Evolutionary conservation across 2,113 vertebrate genomes (phyloP).

Genomic region (Octodon degus): DNA sequence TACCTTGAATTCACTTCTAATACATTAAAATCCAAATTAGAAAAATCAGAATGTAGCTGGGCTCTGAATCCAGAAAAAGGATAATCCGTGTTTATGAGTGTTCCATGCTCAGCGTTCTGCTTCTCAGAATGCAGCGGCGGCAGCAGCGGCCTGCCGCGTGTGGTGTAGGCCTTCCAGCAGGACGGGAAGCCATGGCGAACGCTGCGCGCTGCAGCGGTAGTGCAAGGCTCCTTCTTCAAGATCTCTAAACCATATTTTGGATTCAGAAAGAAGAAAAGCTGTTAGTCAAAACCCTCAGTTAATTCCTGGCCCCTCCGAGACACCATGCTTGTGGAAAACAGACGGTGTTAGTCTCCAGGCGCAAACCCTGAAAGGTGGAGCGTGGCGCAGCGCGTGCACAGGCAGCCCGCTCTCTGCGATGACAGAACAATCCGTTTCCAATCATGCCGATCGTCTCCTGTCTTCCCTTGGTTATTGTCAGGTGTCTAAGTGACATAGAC

Average conservation of each 20-base stretch:
- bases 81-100: not conserved
- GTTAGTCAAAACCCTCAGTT: not conserved
- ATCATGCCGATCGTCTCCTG: not conserved
- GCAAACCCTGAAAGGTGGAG: not conserved
- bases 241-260: not conserved
- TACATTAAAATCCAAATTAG: not conserved
- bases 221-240: not conserved
- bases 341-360: not conserved
- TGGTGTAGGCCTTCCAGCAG: not conserved
- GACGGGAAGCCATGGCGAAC: not conserved
- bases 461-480: not conserved
- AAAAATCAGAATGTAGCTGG: not conserved
- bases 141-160: not conserved
- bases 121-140: not conserved
- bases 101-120: not conserved
- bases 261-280: constrained; percentile 15
- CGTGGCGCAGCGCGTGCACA: not conserved
- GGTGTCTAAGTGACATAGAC: not conserved
- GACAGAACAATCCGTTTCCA: not conserved
- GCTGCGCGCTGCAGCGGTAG: not conserved
- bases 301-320: not conserved
- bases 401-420: not conserved
- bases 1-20: not conserved
- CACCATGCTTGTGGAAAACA: not conserved
- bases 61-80: not conserved